Percentiles rank a stretch among this genome's conserved stretches.
These are phyloP conservation scores for Hetaerina americana DNA, from an alignment of 1,140 invertebrate genomes.

Conservation along the genomic window DNA sequence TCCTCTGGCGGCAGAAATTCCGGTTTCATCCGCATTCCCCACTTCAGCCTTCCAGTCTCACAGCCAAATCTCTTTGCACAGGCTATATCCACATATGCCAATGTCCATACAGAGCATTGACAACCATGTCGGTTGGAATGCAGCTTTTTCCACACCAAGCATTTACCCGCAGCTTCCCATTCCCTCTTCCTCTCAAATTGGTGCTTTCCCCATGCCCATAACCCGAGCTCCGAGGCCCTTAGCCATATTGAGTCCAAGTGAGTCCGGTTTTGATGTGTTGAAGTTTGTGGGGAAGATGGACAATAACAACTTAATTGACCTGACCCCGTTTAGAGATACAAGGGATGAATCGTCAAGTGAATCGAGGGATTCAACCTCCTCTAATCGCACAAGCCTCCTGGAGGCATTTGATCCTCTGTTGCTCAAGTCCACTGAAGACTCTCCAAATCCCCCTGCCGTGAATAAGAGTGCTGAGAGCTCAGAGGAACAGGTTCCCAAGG, in stretches of 20 bases:
- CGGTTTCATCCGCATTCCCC: no score
- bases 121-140: neutral
- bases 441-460: no score
- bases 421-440: constrained; percentile 35
- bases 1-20: no score
- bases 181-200: neutral
- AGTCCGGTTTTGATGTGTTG: constrained; percentile 25
- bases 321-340: constrained; percentile 29
- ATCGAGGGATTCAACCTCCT: constrained; percentile 41
- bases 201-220: neutral
- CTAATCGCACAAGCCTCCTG: constrained; percentile 54
- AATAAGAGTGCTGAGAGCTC: no score
- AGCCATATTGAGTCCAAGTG: neutral
- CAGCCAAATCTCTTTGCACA: no score
- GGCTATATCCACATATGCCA: no score
- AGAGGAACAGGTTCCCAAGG: neutral
- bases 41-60: no score
- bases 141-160: neutral
- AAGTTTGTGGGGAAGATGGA: constrained; percentile 36
- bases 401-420: constrained; percentile 74
- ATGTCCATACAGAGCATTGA: neutral
- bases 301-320: constrained; percentile 42
- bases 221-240: no score
- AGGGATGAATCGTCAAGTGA: constrained; percentile 18
- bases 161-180: neutral